These are phyloP conservation scores for Axis porcinus DNA, from an alignment of 2,113 vertebrate genomes.

Conservation along the genomic window DNA sequence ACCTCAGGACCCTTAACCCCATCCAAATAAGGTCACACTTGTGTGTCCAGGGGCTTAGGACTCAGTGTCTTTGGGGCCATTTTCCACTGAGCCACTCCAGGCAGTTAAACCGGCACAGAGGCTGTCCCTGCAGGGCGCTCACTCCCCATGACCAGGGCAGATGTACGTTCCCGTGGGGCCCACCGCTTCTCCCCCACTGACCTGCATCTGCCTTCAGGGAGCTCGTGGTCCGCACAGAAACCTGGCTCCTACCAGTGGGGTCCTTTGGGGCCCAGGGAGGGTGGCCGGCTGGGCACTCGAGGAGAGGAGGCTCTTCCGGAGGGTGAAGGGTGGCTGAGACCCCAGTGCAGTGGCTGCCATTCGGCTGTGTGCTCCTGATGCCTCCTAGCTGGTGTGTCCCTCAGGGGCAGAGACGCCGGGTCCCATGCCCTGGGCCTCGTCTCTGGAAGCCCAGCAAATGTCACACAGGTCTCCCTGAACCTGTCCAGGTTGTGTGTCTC, in stretches of 20 bases:
- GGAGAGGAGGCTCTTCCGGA: background rate
- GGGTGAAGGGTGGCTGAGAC: background rate
- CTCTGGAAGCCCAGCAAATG: background rate
- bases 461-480: background rate
- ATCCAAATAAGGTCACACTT: background rate
- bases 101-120: background rate
- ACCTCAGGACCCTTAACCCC: background rate
- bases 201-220: background rate
- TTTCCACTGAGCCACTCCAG: background rate
- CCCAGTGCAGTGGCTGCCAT: background rate
- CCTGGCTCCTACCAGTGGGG: rapidly evolving
- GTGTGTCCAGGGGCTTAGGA: rapidly evolving
- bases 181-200: background rate
- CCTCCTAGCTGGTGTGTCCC: background rate
- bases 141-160: background rate
- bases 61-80: background rate
- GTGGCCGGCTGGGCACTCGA: background rate
- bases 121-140: background rate
- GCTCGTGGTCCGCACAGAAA: rapidly evolving
- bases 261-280: background rate
- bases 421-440: background rate
- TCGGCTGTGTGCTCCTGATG: background rate
- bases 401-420: background rate
- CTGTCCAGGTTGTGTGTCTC: background rate
- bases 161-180: rapidly evolving